Evolutionary conservation across 2,888 invertebrate species (phyloP).

Genomic region (Drosophila peninsularis): DNA sequence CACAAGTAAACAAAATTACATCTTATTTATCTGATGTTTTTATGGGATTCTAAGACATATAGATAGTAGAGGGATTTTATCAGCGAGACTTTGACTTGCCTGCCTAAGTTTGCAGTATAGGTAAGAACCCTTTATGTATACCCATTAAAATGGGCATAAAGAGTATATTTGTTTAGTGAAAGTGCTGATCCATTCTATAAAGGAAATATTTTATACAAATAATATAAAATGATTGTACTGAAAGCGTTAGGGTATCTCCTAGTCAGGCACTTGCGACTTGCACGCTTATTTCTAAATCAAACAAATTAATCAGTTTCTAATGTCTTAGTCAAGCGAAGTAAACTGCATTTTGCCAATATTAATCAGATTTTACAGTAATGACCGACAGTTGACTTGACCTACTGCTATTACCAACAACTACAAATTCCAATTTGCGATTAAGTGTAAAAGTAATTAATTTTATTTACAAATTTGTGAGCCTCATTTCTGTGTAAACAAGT

Average conservation of each 20-base stretch:
- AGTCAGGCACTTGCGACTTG: neutral
- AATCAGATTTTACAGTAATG: neutral
- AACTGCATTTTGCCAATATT: neutral
- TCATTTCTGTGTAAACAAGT: neutral
- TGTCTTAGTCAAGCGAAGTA: neutral
- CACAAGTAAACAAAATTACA: neutral
- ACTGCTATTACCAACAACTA: neutral
- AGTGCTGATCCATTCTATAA: neutral
- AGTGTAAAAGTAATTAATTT: slow-evolving; percentile 8
- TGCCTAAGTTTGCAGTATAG: neutral
- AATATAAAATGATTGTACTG: too few species aligned
- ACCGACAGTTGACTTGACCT: slow-evolving; percentile 7
- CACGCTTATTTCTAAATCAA: neutral
- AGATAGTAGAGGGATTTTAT: neutral
- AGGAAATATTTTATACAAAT: neutral
- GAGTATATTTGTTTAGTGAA: neutral
- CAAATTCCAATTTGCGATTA: slow-evolving; percentile 1
- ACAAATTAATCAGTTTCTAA: neutral
- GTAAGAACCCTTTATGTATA: neutral
- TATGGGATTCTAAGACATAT: neutral
- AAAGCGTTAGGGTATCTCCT: neutral
- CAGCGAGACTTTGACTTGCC: neutral
- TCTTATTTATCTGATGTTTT: slow-evolving; percentile 8
- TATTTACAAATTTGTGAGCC: neutral
- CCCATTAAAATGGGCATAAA: neutral